Evolutionary conservation across 2,888 invertebrate species (phyloP), one percentile per base, ranked within the genome.

Genomic region (Euplagia quadripunctaria): DNA sequence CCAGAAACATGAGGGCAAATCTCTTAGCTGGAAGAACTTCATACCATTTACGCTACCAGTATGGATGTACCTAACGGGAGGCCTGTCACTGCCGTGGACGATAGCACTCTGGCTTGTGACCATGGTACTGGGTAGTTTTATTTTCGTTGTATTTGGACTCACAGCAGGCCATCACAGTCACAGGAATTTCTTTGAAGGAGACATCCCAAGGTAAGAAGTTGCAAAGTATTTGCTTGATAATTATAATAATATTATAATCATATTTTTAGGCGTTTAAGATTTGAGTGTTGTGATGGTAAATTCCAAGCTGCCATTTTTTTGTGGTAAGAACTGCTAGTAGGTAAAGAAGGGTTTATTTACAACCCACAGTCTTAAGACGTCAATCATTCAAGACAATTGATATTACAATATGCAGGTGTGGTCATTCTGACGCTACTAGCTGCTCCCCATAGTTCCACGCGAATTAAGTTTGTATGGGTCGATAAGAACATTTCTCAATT

Each of bases 121-220:
- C 0, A 80, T 96, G 9, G 66, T 96, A 42, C 82, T 94, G 0
- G 92, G 94, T 1, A 97, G 98, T 81, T 96, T 97, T 76, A 86
- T 96, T 17, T 97, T 98, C 85, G 94, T 94, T 5, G 75, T 97
- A 0, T 97, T 97, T 76, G 98, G 98, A 0, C 82, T 98, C 61
- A 98, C 97, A 79, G 98, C 98, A 5, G 98, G 97, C 0, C 98
- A 98, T 92, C 98, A 98, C 87, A 97, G 97, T 85, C 98, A 98
- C 1, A 96, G 97, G 52, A 97, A 98, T 75, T 98, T 97, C 90
- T 98, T 98, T 86, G 98, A 98, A 85, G 98, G 98, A 12, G 98
- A 98, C 90, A 90, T 96, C 46, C 96, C 97, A 17, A 96, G 97
- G 97, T 97, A 93, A 77, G 64, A 12, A 68, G 4, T 63, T 51